phyloP scores from a whole-genome alignment of 2,113 vertebrate species.

The Motacilla tschutschensis region DNA sequence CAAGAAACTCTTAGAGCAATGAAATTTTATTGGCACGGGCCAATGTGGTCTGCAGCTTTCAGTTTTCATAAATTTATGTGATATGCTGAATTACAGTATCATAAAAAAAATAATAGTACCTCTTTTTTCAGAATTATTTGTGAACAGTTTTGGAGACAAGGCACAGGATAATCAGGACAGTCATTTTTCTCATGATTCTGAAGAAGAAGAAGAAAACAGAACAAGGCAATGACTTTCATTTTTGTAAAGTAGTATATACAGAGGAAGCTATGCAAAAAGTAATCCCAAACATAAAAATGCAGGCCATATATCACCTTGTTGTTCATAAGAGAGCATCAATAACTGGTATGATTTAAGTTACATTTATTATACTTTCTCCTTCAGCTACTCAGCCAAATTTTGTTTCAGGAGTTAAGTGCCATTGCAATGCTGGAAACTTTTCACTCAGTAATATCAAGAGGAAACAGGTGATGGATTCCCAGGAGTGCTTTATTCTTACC shows the following conservation, averaged over 20 bases:
- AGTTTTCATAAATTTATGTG: background rate
- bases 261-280: background rate
- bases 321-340: background rate
- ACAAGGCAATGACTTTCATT: background rate
- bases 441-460: background rate
- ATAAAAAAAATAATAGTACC: constrained; percentile 59
- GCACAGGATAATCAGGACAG: constrained; percentile 79
- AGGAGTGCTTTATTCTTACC: constrained; percentile 60
- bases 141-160: constrained; percentile 80
- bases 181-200: constrained; percentile 77
- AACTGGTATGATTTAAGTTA: background rate
- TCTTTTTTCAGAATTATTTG: constrained; percentile 75
- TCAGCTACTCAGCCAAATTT: background rate
- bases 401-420: background rate
- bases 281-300: background rate
- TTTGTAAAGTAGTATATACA: background rate
- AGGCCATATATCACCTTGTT: background rate
- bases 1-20: background rate
- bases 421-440: background rate
- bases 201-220: constrained; percentile 22
- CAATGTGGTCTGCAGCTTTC: background rate
- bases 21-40: background rate
- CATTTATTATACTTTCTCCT: background rate
- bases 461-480: background rate
- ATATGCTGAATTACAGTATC: background rate